These are phyloP conservation scores for Sitta carolinensis DNA, from an alignment of 2,797 vertebrate genomes.

Conservation along the genomic window DNA sequence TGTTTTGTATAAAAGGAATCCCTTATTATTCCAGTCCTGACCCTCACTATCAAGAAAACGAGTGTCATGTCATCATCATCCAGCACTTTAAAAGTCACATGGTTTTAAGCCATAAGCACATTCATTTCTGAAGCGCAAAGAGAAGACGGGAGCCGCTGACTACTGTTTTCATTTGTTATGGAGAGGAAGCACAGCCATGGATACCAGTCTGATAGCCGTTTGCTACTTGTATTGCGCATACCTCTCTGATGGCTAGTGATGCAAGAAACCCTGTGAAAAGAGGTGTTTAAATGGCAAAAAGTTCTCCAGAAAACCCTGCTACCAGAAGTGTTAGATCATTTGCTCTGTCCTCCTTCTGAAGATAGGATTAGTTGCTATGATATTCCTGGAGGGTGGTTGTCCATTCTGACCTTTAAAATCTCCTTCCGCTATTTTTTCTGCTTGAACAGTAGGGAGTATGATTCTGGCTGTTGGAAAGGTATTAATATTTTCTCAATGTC, in stretches of 20 bases:
- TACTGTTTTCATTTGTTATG: not conserved
- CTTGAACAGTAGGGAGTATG: not conserved
- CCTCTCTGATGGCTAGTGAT: not conserved
- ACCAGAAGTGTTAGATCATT: not conserved
- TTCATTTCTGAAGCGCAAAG: not conserved
- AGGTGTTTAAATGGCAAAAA: not conserved
- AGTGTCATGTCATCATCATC: not conserved
- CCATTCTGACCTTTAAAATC: not conserved
- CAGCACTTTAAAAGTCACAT: not conserved
- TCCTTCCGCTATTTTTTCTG: not conserved
- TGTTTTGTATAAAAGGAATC: not conserved
- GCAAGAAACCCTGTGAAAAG: not conserved
- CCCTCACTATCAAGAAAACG: not conserved
- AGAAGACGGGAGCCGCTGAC: not conserved
- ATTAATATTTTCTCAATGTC: not conserved
- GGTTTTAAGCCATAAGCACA: accelerated
- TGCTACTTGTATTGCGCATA: not conserved
- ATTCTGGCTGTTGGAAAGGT: not conserved
- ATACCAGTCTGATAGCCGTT: not conserved
- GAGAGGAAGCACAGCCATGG: not conserved
- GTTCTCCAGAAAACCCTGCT: not conserved
- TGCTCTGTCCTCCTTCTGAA: not conserved
- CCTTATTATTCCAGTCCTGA: not conserved
- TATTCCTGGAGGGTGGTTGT: not conserved
- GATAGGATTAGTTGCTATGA: not conserved